Percentiles rank a stretch among this genome's conserved stretches.
Evolutionary conservation across 2,797 vertebrate species (phyloP).

Genomic region (Apodemus agrarius): DNA sequence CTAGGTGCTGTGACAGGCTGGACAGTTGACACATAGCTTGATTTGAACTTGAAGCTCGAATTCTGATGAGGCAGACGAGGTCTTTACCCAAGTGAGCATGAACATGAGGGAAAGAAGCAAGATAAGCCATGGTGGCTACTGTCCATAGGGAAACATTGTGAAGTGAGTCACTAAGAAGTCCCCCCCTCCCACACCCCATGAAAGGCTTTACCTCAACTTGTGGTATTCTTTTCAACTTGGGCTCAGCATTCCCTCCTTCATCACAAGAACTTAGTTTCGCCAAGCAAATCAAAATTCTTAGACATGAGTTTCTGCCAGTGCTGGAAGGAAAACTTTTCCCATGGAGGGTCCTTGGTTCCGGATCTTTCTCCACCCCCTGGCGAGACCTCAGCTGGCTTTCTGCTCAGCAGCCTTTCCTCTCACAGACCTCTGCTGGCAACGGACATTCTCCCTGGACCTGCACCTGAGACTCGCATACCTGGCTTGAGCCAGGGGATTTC

Average conservation of each 20-base stretch:
- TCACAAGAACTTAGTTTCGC: conserved; percentile 17
- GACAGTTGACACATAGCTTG: conserved; percentile 8
- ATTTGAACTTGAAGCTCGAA: conserved; percentile 29
- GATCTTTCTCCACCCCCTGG: conserved; percentile 34
- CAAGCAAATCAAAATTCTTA: conserved; percentile 64
- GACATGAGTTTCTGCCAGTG: conserved; percentile 50
- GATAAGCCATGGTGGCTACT: neutral
- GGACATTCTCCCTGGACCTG: conserved; percentile 55
- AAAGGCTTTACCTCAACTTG: conserved; percentile 16
- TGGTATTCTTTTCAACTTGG: neutral
- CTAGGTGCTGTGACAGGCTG: neutral
- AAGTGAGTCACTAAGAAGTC: neutral
- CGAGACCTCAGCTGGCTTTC: neutral
- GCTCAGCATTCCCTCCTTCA: neutral
- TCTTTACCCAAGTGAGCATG: conserved; percentile 2
- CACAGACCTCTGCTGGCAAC: conserved; percentile 42
- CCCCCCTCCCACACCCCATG: neutral
- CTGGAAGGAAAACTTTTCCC: conserved; percentile 42
- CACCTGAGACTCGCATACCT: conserved; percentile 68
- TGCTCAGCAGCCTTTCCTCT: neutral
- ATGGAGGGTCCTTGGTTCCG: conserved; percentile 61
- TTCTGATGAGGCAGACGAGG: neutral
- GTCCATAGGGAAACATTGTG: neutral
- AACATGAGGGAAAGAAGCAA: neutral
- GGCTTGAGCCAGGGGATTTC: conserved; percentile 68